Base-by-base conservation (phyloP, 2,888 invertebrate genomes). In the Parochlus steinenii region DNA sequence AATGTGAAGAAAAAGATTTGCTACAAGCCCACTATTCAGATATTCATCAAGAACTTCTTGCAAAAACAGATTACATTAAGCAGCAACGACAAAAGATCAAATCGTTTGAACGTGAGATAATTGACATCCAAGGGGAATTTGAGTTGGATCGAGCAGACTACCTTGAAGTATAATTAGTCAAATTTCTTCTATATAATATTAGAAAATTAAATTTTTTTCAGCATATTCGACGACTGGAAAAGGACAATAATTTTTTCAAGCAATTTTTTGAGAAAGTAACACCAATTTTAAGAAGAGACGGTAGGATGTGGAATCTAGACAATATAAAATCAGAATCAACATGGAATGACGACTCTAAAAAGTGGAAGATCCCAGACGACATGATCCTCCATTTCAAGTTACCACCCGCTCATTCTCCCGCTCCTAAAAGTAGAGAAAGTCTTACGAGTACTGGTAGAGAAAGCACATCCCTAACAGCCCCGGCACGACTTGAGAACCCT, bases 91-190 rank as follows among this genome's bases (percentile, higher is more conserved):
- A 70, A 44, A 74, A 73, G 61, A 67, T 74, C 15, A 69, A 69
- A 46, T 61, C 67, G 12, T 52, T 82, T 33, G 74, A 81, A 48
- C 61, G 71, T 38, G 83, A 85, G 54, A 72, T 83, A 15, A 58
- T 63, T 5, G 85, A 85, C 53, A 60, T 86, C 3, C 80, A 81
- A 46, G 67, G 75, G 7, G 85, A 85, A 57, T 85, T 85, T 54
- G 79, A 85, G 54, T 62, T 69, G 36, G 83, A 85, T 49, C 61
- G 82, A 3, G 71, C 76, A n/a, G 82, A 83, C 51, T 85, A 83
- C 50, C 55, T 86, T 42, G 83, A 85, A 48, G 76, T 81, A 1
- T n/a, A n/a, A n/a, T n/a, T n/a, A n/a, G n/a, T n/a, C n/a, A n/a
- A n/a, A n/a, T n/a, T n/a, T n/a, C n/a, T n/a, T n/a, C n/a, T n/a